Percentiles rank a stretch among this genome's conserved stretches.
phyloP scores from a whole-genome alignment of 2,113 vertebrate genomes.

The Haemorhous mexicanus region DNA sequence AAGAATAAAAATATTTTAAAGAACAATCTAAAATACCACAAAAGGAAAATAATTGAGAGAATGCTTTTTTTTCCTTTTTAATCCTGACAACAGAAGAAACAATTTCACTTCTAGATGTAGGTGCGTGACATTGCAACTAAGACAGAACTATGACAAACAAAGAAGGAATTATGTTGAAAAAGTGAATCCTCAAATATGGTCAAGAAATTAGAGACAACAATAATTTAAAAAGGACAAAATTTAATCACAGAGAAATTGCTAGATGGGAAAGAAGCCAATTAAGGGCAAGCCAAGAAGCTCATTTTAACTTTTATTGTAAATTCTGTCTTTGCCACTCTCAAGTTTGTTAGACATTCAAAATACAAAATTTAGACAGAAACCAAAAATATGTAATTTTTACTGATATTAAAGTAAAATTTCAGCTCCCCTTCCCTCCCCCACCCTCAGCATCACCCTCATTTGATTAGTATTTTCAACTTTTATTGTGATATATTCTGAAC shows the following conservation, averaged over 20 bases:
- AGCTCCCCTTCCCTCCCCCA: accelerated
- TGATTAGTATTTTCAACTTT: not conserved
- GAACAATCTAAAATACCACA: not conserved
- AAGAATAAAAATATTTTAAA: not conserved
- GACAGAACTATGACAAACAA: not conserved
- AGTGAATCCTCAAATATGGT: not conserved
- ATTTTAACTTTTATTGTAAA: not conserved
- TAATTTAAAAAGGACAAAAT: not conserved
- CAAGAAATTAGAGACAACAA: not conserved
- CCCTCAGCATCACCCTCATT: not conserved
- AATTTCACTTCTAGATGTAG: not conserved
- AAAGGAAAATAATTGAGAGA: not conserved
- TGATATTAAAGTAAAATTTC: not conserved
- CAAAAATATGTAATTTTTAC: not conserved
- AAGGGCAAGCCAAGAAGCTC: not conserved
- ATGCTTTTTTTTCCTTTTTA: not conserved
- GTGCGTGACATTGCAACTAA: not conserved
- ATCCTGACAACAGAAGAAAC: not conserved
- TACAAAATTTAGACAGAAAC: not conserved
- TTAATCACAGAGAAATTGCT: not conserved
- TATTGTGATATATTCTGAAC: not conserved
- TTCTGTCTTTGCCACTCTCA: not conserved
- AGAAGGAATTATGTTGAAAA: not conserved
- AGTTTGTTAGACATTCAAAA: not conserved
- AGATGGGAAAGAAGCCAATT: not conserved